Base-by-base conservation (phyloP, 2,888 invertebrate species). In the Drosophila picticornis region DNA sequence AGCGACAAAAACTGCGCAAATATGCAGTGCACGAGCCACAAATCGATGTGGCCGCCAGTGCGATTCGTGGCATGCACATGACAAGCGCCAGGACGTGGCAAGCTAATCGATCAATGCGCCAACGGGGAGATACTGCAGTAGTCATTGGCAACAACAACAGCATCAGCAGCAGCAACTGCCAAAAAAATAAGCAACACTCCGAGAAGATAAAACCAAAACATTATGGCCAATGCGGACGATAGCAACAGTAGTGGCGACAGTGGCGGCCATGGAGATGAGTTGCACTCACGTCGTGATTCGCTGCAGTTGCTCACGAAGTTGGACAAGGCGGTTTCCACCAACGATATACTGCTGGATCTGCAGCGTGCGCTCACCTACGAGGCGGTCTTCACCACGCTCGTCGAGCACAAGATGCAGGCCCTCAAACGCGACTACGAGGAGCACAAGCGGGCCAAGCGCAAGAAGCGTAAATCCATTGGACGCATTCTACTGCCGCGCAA, bases 401-500 rank as follows among this genome's bases (percentile, higher is more conserved):
- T 93, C 77, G 92, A 93, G 81, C 93, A 93, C 83, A 93, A 93
- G 85, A 91, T 94, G 87, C 84, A 92, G 76, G 93, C 92, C 34
- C 93, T 93, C 72, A 93, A 93, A 75, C 91, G 93, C 29, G 93
- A 93, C 61, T 93, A 93, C 58, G 93, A 93, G 82, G 92, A 93
- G 72, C 91, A 92, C 34, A 92, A 93, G 69, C 84, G 91, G 25
- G 90, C 92, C 31, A 93, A 92, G 75, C 90, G 91, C 52, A 86
- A 92, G 72, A 92, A 92, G 55, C 91, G 93, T 4, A 92, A 91
- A 59, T 91, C 92, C 9, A 92, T 93, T 62, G 92, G 93, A 4
- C 85, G 92, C 31, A 93, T 93, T 25, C 76, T 93, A 43, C 84
- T 93, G 79, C 91, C 92, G 2, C 91, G 90, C 48, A 91, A 92